Conservation (phyloP, 2,113 vertebrate genomes). For the Micromys minutus region DNA sequence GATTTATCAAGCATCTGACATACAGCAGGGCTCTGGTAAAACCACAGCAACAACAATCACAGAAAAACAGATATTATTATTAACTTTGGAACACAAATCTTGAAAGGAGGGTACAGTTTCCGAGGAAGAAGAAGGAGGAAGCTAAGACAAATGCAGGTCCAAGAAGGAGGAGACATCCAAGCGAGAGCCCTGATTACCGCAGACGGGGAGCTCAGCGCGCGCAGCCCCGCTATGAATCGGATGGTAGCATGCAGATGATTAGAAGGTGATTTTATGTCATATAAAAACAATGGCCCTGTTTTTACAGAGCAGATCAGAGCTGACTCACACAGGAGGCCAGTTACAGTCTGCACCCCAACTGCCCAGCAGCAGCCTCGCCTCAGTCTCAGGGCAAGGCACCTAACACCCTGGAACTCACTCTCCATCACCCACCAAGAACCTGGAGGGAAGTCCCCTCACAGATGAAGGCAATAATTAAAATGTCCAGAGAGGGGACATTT, state of each 20-base stretch:
- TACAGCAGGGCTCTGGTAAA: background rate
- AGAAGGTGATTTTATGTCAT: constrained; percentile 80
- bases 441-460: constrained; percentile 40
- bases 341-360: constrained; percentile 71
- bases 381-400: constrained; percentile 68
- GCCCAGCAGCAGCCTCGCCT: constrained; percentile 74
- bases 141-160: background rate
- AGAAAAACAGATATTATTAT: background rate
- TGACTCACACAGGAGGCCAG: constrained; percentile 70
- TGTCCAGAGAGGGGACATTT: constrained; percentile 49
- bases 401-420: background rate
- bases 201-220: constrained; percentile 51
- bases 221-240: constrained; percentile 62
- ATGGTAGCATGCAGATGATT: constrained; percentile 50
- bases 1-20: background rate
- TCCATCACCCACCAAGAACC: constrained; percentile 42
- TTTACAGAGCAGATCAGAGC: constrained; percentile 72
- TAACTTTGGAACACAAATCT: background rate
- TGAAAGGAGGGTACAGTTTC: background rate
- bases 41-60: background rate
- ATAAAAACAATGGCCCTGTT: constrained; percentile 78
- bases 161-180: constrained; percentile 21
- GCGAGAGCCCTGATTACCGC: constrained; percentile 58
- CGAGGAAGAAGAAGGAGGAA: background rate
- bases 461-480: constrained; percentile 76